These are phyloP conservation scores for Rhinophrynus dorsalis DNA, from an alignment of 2,797 vertebrate species.

Conservation along the genomic window DNA sequence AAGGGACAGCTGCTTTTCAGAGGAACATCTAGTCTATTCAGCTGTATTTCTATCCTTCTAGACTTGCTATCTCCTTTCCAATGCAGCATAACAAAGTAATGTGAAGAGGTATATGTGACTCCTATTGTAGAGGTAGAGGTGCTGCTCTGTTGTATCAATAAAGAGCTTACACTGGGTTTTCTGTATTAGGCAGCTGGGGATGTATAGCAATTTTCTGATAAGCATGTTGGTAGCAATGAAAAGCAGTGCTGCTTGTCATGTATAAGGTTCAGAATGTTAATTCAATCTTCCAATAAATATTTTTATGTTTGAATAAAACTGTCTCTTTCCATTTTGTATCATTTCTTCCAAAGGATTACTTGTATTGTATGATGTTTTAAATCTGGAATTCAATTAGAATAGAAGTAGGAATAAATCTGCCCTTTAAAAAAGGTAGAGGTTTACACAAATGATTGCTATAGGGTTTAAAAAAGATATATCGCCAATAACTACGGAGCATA, in stretches of 20 bases:
- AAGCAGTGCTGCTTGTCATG: conserved; percentile 44
- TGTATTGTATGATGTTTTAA: no score
- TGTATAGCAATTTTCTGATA: conserved; percentile 25
- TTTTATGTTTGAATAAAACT: conserved; percentile 44
- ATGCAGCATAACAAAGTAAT: not conserved
- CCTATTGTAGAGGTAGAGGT: not conserved
- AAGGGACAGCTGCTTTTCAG: not conserved
- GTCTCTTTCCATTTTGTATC: not conserved
- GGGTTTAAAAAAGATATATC: no score
- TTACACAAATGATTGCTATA: no score
- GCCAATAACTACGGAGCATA: no score
- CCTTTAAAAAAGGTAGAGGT: no score
- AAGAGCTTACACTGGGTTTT: conserved; percentile 14
- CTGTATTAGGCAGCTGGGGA: not conserved
- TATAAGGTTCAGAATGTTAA: conserved; percentile 40
- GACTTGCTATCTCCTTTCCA: not conserved
- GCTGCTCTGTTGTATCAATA: conserved; percentile 8
- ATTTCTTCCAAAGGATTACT: no score
- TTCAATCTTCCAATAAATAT: conserved; percentile 48
- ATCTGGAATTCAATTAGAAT: no score
- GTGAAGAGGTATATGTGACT: not conserved
- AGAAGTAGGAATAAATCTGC: no score
- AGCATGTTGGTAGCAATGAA: conserved; percentile 22
- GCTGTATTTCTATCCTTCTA: not conserved
- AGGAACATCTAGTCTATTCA: not conserved